Conservation (phyloP, 2,797 vertebrate genomes). For the Craterocephalus amniculus region DNA sequence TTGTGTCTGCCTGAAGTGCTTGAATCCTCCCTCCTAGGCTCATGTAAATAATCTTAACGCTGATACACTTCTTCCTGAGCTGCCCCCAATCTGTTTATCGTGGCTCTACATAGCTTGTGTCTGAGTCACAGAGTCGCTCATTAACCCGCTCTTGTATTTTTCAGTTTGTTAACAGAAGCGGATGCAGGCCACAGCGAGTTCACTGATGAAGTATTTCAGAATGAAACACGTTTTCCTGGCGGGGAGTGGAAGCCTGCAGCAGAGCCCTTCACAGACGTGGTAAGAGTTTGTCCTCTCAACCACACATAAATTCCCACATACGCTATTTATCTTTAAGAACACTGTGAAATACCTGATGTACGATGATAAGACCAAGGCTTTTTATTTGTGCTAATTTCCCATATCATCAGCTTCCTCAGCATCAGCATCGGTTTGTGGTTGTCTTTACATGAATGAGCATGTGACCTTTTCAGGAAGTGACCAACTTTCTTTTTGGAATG, state of each 20-base stretch:
- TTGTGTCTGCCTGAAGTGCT: conserved; percentile 38
- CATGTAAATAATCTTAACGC: conserved; percentile 48
- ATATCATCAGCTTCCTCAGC: conserved; percentile 18
- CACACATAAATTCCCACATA: background rate
- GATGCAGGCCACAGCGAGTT: conserved; percentile 97
- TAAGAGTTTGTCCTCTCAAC: conserved; percentile 58
- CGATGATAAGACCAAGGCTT: conserved; percentile 30
- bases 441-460: background rate
- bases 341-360: conserved; percentile 31
- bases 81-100: conserved; percentile 15
- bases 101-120: conserved; percentile 20
- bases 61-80: conserved; percentile 20
- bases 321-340: conserved; percentile 7
- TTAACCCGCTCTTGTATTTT: conserved; percentile 38
- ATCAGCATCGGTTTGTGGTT: conserved; percentile 9
- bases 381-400: conserved; percentile 11
- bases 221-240: conserved; percentile 92
- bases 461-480: background rate
- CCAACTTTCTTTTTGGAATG: background rate
- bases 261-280: conserved; percentile 92
- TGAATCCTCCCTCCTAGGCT: conserved; percentile 47
- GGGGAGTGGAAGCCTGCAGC: conserved; percentile 91
- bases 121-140: conserved; percentile 47
- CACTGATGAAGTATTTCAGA: conserved; percentile 94
- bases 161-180: conserved; percentile 93